A percentile compares a stretch with the other conserved stretches of the same genome.
Conservation (phyloP, 2,888 invertebrate genomes). For the Andrena dorsata region DNA sequence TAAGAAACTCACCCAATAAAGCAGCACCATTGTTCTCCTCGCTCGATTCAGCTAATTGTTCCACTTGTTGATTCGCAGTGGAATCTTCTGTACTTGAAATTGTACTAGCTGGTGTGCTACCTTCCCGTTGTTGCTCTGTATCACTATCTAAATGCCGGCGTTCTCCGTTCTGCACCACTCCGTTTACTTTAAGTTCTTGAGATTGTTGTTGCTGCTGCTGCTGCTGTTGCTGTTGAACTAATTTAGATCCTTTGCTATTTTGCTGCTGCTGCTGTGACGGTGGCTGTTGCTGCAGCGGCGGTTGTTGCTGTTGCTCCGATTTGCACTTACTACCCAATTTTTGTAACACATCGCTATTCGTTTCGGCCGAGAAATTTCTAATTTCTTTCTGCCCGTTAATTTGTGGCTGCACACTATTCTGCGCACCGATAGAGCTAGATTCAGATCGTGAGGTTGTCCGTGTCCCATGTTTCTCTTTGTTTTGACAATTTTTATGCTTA, state of each 20-base stretch:
- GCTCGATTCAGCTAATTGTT: conserved; percentile 75
- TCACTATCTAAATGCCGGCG: conserved; percentile 81
- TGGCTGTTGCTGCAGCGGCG: conserved; percentile 59
- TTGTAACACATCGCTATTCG: conserved; percentile 75
- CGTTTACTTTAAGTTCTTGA: conserved; percentile 77
- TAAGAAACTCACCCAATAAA: conserved; percentile 81
- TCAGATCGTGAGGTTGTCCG: conserved; percentile 83
- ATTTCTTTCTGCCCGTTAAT: conserved; percentile 79
- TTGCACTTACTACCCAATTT: conserved; percentile 77
- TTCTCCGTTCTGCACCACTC: conserved; percentile 78
- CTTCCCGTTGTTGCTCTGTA: conserved; percentile 80
- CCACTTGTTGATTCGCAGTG: conserved; percentile 77
- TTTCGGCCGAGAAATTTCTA: conserved; percentile 74
- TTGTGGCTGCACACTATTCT: conserved; percentile 72
- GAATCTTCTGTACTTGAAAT: conserved; percentile 82
- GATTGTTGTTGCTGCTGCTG: conserved; percentile 63
- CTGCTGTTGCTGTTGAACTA: conserved; percentile 69
- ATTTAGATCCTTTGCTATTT: conserved; percentile 70
- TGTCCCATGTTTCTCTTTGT: conserved; percentile 83
- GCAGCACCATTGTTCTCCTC: conserved; percentile 78
- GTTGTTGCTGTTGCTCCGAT: conserved; percentile 65
- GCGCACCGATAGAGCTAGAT: conserved; percentile 80
- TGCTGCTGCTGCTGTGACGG: conserved; percentile 54
- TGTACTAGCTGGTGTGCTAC: conserved; percentile 83
- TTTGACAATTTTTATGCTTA: conserved; percentile 86